phyloP scores from a whole-genome alignment of 2,113 vertebrate species.

The Sinocyclocheilus anshuiensis region DNA sequence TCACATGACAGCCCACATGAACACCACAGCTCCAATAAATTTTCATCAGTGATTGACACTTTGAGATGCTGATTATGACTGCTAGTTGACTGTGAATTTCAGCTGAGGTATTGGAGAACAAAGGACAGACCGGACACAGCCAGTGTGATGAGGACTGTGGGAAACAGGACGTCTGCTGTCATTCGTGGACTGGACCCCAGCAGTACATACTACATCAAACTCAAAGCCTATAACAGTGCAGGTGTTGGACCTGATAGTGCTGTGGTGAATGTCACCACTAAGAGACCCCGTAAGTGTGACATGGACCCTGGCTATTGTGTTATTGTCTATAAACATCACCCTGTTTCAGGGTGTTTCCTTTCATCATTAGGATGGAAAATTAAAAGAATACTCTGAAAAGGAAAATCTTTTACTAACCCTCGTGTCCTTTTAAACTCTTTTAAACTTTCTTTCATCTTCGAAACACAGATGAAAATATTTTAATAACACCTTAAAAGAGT shows the following conservation, averaged over 20 bases:
- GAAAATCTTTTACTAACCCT: not conserved
- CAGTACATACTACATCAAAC: slow-evolving; percentile 82
- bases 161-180: slow-evolving; percentile 84
- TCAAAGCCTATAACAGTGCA: slow-evolving; percentile 89
- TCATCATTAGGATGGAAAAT: not conserved
- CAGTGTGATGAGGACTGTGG: slow-evolving; percentile 81
- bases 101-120: slow-evolving; percentile 89
- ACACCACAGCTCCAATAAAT: not conserved
- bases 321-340: not conserved
- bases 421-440: not conserved
- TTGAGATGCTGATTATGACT: not conserved
- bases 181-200: slow-evolving; percentile 85
- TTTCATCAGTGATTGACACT: not conserved
- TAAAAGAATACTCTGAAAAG: not conserved
- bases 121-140: slow-evolving; percentile 86
- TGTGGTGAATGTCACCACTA: slow-evolving; percentile 88
- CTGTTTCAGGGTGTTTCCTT: not conserved
- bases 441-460: not conserved
- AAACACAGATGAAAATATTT: not conserved
- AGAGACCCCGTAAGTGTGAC: slow-evolving; percentile 87
- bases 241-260: slow-evolving; percentile 88
- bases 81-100: slow-evolving; percentile 9
- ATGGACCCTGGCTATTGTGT: not conserved
- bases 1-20: not conserved
- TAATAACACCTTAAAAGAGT: not conserved